Base-by-base conservation (phyloP, 2,888 invertebrate genomes). In the Cephus spinipes region DNA sequence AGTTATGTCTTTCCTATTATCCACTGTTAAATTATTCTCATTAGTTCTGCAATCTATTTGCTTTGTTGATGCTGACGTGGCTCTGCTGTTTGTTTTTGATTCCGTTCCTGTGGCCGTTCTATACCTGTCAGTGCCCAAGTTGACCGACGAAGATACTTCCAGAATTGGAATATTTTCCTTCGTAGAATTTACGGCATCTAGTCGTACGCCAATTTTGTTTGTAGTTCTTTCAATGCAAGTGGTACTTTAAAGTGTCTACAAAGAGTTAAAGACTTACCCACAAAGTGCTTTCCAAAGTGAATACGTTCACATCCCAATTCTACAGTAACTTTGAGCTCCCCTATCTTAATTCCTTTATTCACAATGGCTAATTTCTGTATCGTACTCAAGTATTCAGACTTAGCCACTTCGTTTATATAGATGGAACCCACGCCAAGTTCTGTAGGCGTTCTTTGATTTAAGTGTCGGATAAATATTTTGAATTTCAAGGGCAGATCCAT, bases 211-310 rank as follows among this genome's bases (percentile, higher is more conserved):
- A 55, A 23, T 55, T 55, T 55, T 23, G 0, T 23, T 15, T 33
- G 12, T 15, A 11, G 31, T 33, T 73, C 15, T 73, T 6, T 33
- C 12, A 36, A 15, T 31, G 12, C 12, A 30, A 23, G 23, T 23
- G 2, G 9, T 23, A 55, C 23, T 55, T 55, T 55, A 23, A 55
- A 1, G 9, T 23, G 9, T 55, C 9, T 55, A 55, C 55, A 23
- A 55, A 55, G 9, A 55, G 55, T 31, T 2, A 34, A 78, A 55
- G 75, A 83, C 86, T 87, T 87, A 92, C 92, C 92, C 81, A 93
- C 85, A 85, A 92, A 92, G 82, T 93, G 92, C 85, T 91, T 92
- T 69, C 93, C 93, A 87, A 93, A 93, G 85, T 93, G 92, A 74
- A 92, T 85, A 83, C 89, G 89, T 81, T 92, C 92, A 83, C 92